Percentiles rank a stretch among this genome's conserved stretches.
Evolutionary conservation across 2,888 invertebrate species (phyloP).

Genomic region (Ochropleura plecta): DNA sequence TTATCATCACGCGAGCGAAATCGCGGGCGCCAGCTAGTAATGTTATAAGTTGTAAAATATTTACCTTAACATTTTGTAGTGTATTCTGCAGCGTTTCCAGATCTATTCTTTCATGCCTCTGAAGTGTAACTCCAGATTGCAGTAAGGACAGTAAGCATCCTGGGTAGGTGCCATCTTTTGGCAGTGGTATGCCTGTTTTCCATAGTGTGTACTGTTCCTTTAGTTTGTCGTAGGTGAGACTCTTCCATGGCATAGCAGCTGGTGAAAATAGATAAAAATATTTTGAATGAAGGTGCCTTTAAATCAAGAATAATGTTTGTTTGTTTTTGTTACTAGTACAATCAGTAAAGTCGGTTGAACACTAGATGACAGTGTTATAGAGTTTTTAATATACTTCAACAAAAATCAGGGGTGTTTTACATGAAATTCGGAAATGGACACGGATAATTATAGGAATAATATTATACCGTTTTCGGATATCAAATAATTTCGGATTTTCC

Average conservation of each 20-base stretch:
- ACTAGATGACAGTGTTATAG: not conserved
- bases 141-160: conserved; percentile 81
- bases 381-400: not conserved
- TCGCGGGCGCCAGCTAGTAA: too few species aligned
- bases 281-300: not conserved
- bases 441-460: too few species aligned
- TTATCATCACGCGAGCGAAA: too few species aligned
- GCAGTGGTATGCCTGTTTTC: conserved; percentile 78
- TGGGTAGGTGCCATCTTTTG: conserved; percentile 84
- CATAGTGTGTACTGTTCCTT: conserved; percentile 82
- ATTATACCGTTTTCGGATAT: too few species aligned
- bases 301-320: not conserved
- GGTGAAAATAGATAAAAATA: conserved; percentile 37
- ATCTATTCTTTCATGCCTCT: conserved; percentile 74
- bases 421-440: too few species aligned
- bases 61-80: conserved; percentile 81
- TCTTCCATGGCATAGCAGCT: conserved; percentile 85
- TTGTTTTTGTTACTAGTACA: not conserved
- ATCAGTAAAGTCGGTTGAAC: not conserved
- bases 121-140: conserved; percentile 77
- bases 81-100: conserved; percentile 75
- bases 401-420: not conserved
- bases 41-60: not conserved
- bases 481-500: too few species aligned
- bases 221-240: conserved; percentile 79